phyloP scores from a whole-genome alignment of 2,113 vertebrate genomes.

The Canis aureus region DNA sequence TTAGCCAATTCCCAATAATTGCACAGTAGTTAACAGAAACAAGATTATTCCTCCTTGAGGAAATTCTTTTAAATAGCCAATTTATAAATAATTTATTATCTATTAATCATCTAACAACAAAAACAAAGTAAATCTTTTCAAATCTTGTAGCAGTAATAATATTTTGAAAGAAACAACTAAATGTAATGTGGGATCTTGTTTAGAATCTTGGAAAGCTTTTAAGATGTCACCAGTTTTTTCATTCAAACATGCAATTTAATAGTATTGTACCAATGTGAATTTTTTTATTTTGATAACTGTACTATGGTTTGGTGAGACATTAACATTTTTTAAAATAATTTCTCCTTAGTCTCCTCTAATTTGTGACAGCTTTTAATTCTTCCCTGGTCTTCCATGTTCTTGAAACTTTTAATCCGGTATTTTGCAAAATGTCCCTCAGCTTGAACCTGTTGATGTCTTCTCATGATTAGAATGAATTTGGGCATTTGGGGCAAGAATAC shows the following conservation, averaged over 20 bases:
- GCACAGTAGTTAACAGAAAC: neutral
- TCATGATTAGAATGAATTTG: neutral
- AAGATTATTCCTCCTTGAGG: neutral
- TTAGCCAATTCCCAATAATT: neutral
- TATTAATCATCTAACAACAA: slow-evolving; percentile 28
- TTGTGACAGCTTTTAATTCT: neutral
- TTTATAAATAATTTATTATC: slow-evolving; percentile 16
- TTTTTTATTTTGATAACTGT: neutral
- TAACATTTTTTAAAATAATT: neutral
- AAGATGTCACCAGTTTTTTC: slow-evolving; percentile 6
- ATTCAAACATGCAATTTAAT: neutral
- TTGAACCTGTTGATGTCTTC: neutral
- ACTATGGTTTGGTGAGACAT: neutral
- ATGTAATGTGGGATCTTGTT: neutral
- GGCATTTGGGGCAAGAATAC: neutral
- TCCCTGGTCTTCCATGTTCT: neutral
- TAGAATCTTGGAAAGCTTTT: neutral
- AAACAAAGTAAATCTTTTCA: neutral
- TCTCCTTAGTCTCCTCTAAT: neutral
- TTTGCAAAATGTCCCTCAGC: neutral
- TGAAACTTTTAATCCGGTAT: neutral
- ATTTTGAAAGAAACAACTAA: slow-evolving; percentile 44
- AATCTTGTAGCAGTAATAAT: neutral
- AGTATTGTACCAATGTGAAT: neutral
- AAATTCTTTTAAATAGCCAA: slow-evolving; percentile 16